These are phyloP conservation scores for Lucilia sericata DNA, from an alignment of 1,140 invertebrate species.

Conservation along the genomic window DNA sequence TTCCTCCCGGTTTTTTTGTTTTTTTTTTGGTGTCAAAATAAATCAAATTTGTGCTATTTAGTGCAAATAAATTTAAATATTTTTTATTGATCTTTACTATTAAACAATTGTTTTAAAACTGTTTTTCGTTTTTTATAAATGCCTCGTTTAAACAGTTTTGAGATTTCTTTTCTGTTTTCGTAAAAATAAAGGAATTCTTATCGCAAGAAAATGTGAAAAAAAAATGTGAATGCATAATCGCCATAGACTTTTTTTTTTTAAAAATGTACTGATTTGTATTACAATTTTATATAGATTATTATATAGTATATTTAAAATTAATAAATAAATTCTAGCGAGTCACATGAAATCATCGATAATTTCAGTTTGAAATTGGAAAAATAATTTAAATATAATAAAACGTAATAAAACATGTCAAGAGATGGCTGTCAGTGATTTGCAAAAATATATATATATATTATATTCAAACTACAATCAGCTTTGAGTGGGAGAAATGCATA, in stretches of 20 bases:
- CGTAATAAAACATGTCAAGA: constrained; percentile 4
- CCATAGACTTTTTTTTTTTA: too few species aligned
- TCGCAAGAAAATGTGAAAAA: background rate
- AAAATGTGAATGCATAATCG: too few species aligned
- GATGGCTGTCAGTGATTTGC: background rate
- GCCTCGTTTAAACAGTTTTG: background rate
- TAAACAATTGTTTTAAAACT: constrained; percentile 41
- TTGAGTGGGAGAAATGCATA: background rate
- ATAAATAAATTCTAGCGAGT: too few species aligned
- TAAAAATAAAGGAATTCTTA: constrained; percentile 16
- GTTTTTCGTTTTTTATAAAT: constrained; percentile 6
- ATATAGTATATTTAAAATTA: too few species aligned
- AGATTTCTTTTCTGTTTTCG: background rate
- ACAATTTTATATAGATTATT: too few species aligned
- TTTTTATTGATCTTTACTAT: constrained; percentile 6
- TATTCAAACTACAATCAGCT: background rate
- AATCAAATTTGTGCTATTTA: background rate
- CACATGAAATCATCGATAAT: constrained; percentile 18
- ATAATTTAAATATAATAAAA: background rate
- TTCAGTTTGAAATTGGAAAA: constrained; percentile 8
- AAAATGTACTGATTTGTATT: too few species aligned
- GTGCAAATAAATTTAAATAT: background rate
- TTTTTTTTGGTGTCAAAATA: background rate
- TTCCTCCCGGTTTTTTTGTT: background rate
- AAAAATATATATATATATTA: background rate